A percentile compares a stretch with the other conserved stretches of the same genome.
Conservation (phyloP, 1,140 invertebrate genomes). For the Thrips palmi region DNA sequence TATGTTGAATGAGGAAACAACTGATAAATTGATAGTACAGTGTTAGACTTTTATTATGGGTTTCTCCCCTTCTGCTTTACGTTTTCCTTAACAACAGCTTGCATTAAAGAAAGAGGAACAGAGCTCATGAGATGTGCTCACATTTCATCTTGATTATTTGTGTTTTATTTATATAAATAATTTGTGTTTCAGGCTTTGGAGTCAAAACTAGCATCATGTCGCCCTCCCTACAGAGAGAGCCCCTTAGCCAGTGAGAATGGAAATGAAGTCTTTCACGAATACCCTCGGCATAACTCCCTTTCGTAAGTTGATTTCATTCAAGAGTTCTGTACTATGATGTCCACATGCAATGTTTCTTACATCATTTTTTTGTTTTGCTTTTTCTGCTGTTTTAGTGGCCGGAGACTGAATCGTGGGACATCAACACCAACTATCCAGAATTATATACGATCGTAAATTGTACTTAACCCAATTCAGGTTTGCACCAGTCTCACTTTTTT, state of each 20-base stretch:
- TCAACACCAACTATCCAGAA: constrained; percentile 11
- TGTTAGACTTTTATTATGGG: neutral
- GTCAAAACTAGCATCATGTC: constrained; percentile 13
- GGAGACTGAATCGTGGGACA: constrained; percentile 3
- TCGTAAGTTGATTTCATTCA: neutral
- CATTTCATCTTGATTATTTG: neutral
- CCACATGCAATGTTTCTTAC: neutral
- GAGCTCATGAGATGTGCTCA: neutral
- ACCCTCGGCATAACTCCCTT: neutral
- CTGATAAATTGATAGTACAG: constrained; percentile 1
- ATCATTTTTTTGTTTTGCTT: constrained; percentile 1
- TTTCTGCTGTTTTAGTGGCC: neutral
- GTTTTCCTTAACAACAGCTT: neutral
- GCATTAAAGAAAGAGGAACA: neutral
- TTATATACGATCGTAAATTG: no score
- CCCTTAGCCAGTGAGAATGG: neutral
- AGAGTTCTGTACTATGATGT: neutral
- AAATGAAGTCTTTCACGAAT: neutral
- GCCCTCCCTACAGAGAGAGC: constrained; percentile 6
- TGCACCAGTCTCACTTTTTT: no score
- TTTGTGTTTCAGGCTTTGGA: constrained; percentile 12
- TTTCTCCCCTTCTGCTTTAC: neutral
- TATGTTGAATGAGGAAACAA: neutral
- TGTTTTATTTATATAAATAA: constrained; percentile 2
- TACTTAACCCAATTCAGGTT: no score